Evolutionary conservation across 2,888 invertebrate genomes (phyloP).

Genomic region (Ochlodes sylvanus): DNA sequence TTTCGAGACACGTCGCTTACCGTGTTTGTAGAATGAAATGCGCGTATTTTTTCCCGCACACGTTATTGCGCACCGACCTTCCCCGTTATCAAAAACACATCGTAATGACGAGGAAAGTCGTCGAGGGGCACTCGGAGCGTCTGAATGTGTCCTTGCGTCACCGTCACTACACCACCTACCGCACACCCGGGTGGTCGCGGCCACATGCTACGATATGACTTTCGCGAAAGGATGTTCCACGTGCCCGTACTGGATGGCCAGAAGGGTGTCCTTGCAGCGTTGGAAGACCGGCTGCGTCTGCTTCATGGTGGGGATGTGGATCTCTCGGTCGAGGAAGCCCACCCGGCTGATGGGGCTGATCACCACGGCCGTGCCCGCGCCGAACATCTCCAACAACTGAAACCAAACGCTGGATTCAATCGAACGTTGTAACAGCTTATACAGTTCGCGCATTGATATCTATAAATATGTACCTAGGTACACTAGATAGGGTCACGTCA

Average conservation of each 20-base stretch:
- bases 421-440: too few species aligned
- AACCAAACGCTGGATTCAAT: neutral
- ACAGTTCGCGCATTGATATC: too few species aligned
- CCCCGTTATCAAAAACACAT: constrained; percentile 18
- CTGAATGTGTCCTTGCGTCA: constrained; percentile 3
- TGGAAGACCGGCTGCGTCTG: constrained; percentile 89
- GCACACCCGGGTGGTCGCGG: constrained; percentile 5
- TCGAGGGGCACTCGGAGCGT: constrained; percentile 2
- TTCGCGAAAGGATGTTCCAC: constrained; percentile 93
- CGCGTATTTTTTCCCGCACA: constrained; percentile 10
- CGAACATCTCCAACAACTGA: constrained; percentile 97
- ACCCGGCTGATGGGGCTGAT: constrained; percentile 96
- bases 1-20: constrained; percentile 7
- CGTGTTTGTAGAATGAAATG: constrained; percentile 18
- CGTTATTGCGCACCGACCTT: constrained; percentile 21
- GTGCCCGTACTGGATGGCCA: constrained; percentile 96
- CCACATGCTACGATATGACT: constrained; percentile 65
- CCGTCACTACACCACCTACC: too few species aligned
- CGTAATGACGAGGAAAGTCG: neutral
- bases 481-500: too few species aligned
- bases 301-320: constrained; percentile 90
- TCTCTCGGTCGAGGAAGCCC: constrained; percentile 88
- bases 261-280: constrained; percentile 89
- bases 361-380: constrained; percentile 98
- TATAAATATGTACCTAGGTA: too few species aligned